Evolutionary conservation across 2,888 invertebrate genomes (phyloP).

Genomic region (Lithophane socia): DNA sequence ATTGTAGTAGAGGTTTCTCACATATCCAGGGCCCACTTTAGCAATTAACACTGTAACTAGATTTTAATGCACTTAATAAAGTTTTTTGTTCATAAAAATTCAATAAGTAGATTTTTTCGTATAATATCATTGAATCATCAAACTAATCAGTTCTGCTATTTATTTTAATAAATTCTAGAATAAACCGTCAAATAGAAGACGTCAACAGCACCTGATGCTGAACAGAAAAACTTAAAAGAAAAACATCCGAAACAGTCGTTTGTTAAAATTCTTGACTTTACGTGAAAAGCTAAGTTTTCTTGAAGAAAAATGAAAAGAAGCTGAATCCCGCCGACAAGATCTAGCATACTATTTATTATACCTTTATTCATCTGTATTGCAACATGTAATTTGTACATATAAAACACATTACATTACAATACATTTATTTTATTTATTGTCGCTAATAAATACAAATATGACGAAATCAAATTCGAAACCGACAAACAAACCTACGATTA

Average conservation of each 20-base stretch:
- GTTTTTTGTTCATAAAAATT: not conserved
- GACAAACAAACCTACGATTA: too few species aligned
- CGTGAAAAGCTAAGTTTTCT: not conserved
- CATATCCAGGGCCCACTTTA: not conserved
- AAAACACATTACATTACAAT: too few species aligned
- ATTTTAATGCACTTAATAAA: not conserved
- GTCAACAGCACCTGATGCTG: constrained; percentile 12
- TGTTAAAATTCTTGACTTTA: not conserved
- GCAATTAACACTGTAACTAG: not conserved
- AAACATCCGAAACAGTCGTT: not conserved
- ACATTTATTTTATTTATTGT: too few species aligned
- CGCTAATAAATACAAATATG: too few species aligned
- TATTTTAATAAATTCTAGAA: not conserved
- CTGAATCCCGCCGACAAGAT: too few species aligned
- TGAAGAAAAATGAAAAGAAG: not conserved
- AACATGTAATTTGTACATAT: too few species aligned
- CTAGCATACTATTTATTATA: too few species aligned
- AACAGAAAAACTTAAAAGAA: not conserved
- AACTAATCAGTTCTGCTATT: not conserved
- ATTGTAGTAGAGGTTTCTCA: not conserved
- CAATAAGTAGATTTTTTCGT: not conserved
- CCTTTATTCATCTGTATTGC: too few species aligned
- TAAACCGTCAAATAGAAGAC: not conserved
- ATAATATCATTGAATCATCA: not conserved
- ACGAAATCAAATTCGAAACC: too few species aligned